Base-by-base conservation (phyloP, 1,140 invertebrate species). In the Cydia fagiglandana region DNA sequence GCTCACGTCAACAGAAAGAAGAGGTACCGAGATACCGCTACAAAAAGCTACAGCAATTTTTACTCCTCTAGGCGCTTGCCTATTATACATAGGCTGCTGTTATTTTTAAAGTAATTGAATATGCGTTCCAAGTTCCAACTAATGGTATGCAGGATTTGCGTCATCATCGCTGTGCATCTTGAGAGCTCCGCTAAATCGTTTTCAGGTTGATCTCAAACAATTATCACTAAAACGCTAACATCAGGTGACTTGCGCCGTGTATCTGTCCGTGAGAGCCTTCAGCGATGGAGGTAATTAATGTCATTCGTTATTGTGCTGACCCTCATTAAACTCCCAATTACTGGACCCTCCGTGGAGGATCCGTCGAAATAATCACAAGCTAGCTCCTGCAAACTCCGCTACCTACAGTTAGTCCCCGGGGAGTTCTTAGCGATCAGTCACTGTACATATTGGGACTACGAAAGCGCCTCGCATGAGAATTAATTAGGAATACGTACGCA, bases 221-320 rank as follows among this genome's bases (percentile, higher is more conserved):
- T 56, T 56, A 15, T 17, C 53, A 17, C 6, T 7, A 61, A 24
- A 20, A 24, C 56, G 56, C 56, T 61, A 12, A 2, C 7, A 24
- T 17, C 38, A n/a, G 0, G 7, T 70, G 34, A 15, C n/a, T 70
- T 70, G n/a, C 66, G 34, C 34, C 34, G 34, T 38, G 66, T 34
- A 17, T 70, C 66, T 68, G 64, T 34, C 64, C 28, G 64, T 68
- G 64, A 68, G 30, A 68, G 66, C 66, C 66, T 70, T 70, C 66
- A 70, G 66, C 66, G 34, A 70, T 45, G 66, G 66, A 70, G 66
- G 66, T 70, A 70, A 70, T 70, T 70, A 70, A 70, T 70, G 66
- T 70, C 66, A 70, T 70, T 70, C 66, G 38, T 70, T 70, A 70
- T 70, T 70, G 66, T 70, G 30, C 66, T 41, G 66, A 70, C 66